phyloP scores from a whole-genome alignment of 2,888 invertebrate genomes.

The Coelinius sp. region DNA sequence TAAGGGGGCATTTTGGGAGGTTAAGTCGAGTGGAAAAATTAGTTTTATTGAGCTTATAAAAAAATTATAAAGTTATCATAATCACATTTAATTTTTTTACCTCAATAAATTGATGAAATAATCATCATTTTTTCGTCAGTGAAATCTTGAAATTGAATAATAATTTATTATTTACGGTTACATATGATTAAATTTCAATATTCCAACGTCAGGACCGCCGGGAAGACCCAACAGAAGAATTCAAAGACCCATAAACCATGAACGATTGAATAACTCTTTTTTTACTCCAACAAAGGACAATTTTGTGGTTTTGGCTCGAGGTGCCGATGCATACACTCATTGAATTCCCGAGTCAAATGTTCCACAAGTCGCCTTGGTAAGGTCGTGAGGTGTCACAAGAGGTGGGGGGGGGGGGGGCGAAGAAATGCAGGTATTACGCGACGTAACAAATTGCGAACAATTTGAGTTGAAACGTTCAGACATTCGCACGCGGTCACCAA shows the following conservation, averaged over 20 bases:
- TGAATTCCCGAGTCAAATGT: slow-evolving; percentile 44
- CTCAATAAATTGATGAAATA: too few species aligned
- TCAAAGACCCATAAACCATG: slow-evolving; percentile 34
- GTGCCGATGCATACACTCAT: slow-evolving; percentile 34
- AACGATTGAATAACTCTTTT: slow-evolving; percentile 39
- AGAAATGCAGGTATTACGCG: slow-evolving; percentile 46
- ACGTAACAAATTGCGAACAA: slow-evolving; percentile 49
- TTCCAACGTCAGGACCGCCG: not conserved
- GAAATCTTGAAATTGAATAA: too few species aligned
- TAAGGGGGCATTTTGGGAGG: not conserved
- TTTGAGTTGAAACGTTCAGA: slow-evolving; percentile 14
- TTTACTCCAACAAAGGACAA: slow-evolving; percentile 24
- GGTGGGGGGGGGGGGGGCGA: not conserved
- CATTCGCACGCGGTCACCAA: slow-evolving; percentile 45
- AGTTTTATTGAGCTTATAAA: not conserved
- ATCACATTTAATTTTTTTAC: too few species aligned
- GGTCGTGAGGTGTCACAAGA: slow-evolving; percentile 57
- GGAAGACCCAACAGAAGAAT: not conserved
- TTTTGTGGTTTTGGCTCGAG: slow-evolving; percentile 38
- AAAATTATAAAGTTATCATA: too few species aligned
- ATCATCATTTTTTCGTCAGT: too few species aligned
- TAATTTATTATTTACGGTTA: too few species aligned
- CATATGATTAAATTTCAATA: not conserved
- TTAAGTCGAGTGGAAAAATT: not conserved
- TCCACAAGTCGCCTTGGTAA: slow-evolving; percentile 55